Conservation (phyloP, 1,140 invertebrate species). For the Heliconius melpomene region DNA sequence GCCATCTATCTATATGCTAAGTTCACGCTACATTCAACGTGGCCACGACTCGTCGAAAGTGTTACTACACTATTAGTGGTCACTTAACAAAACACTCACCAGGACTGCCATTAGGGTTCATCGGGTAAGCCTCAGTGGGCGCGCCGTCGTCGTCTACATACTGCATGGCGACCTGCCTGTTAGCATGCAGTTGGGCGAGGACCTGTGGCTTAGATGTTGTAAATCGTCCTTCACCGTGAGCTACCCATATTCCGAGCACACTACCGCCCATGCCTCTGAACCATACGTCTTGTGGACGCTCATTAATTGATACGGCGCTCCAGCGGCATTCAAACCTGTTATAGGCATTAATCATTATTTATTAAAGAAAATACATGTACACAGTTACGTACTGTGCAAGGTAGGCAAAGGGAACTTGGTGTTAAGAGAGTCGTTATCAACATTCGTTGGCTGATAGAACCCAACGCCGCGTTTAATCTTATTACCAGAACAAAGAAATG, state of each 20-base stretch:
- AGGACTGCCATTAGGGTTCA: slow-evolving; percentile 96
- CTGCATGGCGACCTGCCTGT: slow-evolving; percentile 87
- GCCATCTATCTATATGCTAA: too few relatives aligned
- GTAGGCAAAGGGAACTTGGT: too few relatives aligned
- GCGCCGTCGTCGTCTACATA: slow-evolving; percentile 91
- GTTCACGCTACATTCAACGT: too few relatives aligned
- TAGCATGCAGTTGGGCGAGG: slow-evolving; percentile 77
- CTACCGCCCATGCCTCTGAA: slow-evolving; percentile 92
- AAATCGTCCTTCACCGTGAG: slow-evolving; percentile 96
- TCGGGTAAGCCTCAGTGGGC: slow-evolving; percentile 91
- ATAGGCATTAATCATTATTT: neutral
- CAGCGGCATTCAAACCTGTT: slow-evolving; percentile 91
- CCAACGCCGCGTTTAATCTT: too few relatives aligned
- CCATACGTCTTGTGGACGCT: slow-evolving; percentile 88
- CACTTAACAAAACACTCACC: slow-evolving; percentile 66
- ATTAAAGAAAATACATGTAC: too few relatives aligned
- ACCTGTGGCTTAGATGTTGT: slow-evolving; percentile 78
- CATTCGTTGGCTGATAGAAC: too few relatives aligned
- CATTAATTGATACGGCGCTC: slow-evolving; percentile 88
- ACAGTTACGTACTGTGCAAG: too few relatives aligned
- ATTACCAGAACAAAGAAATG: too few relatives aligned
- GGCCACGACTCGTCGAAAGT: too few relatives aligned
- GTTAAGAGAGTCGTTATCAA: too few relatives aligned
- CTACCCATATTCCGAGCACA: slow-evolving; percentile 95
- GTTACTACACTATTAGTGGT: too few relatives aligned